These are phyloP conservation scores for Monodelphis domestica DNA, from an alignment of 2,797 vertebrate genomes.

Conservation along the genomic window DNA sequence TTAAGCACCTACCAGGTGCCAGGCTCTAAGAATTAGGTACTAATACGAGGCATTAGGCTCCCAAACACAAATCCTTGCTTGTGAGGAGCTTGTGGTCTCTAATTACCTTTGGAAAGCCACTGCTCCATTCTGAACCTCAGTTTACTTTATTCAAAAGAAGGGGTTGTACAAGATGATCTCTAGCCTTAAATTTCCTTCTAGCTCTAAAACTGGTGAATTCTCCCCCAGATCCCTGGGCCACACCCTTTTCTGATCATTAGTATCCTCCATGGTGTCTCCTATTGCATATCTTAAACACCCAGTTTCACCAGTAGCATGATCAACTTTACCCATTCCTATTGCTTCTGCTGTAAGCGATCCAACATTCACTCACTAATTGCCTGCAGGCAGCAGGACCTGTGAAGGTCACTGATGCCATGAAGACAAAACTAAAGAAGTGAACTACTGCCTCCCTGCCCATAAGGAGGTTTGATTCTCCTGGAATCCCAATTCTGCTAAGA, in stretches of 20 bases:
- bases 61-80: neutral
- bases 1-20: neutral
- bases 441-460: neutral
- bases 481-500: neutral
- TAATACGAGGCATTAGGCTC: neutral
- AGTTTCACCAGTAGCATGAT: too few relatives aligned
- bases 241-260: too few relatives aligned
- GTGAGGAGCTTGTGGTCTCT: neutral
- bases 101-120: neutral
- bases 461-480: neutral
- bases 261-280: too few relatives aligned
- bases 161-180: neutral
- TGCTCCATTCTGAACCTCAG: neutral
- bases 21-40: too few relatives aligned
- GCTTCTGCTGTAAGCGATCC: neutral
- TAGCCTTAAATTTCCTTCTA: too few relatives aligned
- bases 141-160: neutral
- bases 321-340: too few relatives aligned
- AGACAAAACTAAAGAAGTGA: neutral
- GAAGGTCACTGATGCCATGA: too few relatives aligned
- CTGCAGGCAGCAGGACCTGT: neutral
- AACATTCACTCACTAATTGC: neutral
- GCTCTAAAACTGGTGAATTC: too few relatives aligned
- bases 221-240: too few relatives aligned
- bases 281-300: too few relatives aligned